Percentiles rank a stretch among this genome's conserved stretches.
Conservation (phyloP, 1,140 invertebrate genomes). For the Phortica variegata region DNA sequence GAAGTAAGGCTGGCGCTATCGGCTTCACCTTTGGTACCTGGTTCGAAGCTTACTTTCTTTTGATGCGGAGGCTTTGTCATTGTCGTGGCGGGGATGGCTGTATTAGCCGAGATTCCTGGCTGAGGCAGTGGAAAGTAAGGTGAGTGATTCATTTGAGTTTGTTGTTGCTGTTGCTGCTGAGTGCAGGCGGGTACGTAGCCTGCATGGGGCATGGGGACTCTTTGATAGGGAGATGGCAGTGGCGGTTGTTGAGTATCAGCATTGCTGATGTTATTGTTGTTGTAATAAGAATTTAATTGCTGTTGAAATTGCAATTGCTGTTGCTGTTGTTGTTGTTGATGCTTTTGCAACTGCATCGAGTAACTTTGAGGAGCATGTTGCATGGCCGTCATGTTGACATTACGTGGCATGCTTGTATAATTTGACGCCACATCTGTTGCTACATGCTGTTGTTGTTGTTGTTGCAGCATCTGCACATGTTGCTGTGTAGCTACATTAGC, state of each 20-base stretch:
- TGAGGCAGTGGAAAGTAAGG: conserved; percentile 27
- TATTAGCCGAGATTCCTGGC: conserved; percentile 13
- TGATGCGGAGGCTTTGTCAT: conserved; percentile 59
- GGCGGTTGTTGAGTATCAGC: conserved; percentile 23
- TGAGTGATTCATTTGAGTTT: conserved; percentile 3
- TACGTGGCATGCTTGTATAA: conserved; percentile 39
- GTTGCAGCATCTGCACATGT: conserved; percentile 25
- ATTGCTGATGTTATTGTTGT: conserved; percentile 32
- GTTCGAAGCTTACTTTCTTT: conserved; percentile 70
- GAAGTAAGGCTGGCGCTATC: conserved; percentile 47
- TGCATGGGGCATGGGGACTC: conserved; percentile 61
- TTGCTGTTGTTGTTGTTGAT: conserved; percentile 43
- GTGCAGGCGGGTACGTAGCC: conserved; percentile 57
- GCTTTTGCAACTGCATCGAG: conserved; percentile 38
- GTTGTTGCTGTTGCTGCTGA: conserved; percentile 52
- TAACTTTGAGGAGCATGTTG: conserved; percentile 32
- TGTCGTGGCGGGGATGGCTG: conserved; percentile 23
- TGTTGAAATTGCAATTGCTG: conserved; percentile 38
- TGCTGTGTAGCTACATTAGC: conserved; percentile 28
- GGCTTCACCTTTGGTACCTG: conserved; percentile 64
- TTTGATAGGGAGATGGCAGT: conserved; percentile 58
- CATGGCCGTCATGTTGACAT: no score
- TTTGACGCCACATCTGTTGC: conserved; percentile 24
- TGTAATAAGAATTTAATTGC: conserved; percentile 47
- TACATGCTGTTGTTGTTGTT: conserved; percentile 34